Base-by-base conservation (phyloP, 2,888 invertebrate species). In the Yponomeuta plumbellus region DNA sequence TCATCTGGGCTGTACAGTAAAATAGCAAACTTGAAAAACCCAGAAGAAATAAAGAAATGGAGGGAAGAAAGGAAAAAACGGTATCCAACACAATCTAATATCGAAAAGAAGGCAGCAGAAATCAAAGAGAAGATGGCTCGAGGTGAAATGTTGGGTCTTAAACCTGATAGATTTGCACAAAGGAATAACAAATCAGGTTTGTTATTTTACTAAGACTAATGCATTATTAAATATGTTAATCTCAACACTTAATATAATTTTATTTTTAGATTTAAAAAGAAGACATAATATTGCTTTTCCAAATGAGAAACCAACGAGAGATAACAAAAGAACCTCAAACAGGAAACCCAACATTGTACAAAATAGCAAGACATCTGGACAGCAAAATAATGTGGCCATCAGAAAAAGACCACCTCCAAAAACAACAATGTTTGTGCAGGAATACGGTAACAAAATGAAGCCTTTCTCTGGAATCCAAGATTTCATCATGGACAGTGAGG, bases 1-100 rank as follows among this genome's bases (percentile, higher is more conserved):
- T 92, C 93, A 8, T 94, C 95, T n/a, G 97, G 97, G 0, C 83
- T 97, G 21, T 98, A 95, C 76, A 93, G 95, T 66, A 94, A 94
- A 82, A 95, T 98, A 69, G 93, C 94, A 72, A 94, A 94, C 71
- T 76, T 95, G 8, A 93, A 94, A 69, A 94, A 95, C 6, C 94
- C 95, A 0, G 97, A 97, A 80, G 97, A 97, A 71, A 94, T 97
- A 68, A 88, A 94, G 44, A 96, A 95, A 80, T 98, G 98, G 97
- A 93, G 94, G 71, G 93, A 93, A 65, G 97, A 98, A 75, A 92
- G 98, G 64, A 95, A 94, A 80, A 95, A 92, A 85, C 94, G 93
- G 74, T 97, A 93, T 83, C 97, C 97, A 0, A 96, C 96, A 0
- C 91, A 92, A 72, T 91, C 86, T 26, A 97, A 95, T 79, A 91